Conservation (phyloP, 2,113 vertebrate genomes). For the Aspidoscelis tigris region DNA sequence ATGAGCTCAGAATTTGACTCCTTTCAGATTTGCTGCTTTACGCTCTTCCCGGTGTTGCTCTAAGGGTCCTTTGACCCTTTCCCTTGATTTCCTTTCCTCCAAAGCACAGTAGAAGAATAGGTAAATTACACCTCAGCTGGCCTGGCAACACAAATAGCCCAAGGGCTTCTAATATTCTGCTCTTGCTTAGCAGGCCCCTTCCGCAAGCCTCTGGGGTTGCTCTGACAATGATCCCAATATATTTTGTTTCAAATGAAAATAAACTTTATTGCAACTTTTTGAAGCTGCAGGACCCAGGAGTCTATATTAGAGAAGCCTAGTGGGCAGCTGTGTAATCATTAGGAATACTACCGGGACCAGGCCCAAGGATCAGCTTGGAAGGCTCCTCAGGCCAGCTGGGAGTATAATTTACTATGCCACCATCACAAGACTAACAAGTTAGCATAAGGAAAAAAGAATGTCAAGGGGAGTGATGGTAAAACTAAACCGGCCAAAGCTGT, state of each 20-base stretch:
- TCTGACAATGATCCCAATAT: slow-evolving; percentile 74
- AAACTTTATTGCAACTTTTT: slow-evolving; percentile 73
- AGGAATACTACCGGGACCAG: slow-evolving; percentile 63
- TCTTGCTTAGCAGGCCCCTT: slow-evolving; percentile 71
- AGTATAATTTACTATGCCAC: slow-evolving; percentile 74
- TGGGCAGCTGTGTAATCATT: slow-evolving; percentile 78
- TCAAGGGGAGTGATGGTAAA: slow-evolving; percentile 63
- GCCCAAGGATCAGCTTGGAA: slow-evolving; percentile 63
- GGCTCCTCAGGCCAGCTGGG: slow-evolving; percentile 63
- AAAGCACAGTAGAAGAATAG: slow-evolving; percentile 54
- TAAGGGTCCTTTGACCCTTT: slow-evolving; percentile 66
- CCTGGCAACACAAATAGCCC: slow-evolving; percentile 70
- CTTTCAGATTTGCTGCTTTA: slow-evolving; percentile 50
- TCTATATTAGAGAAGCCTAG: slow-evolving; percentile 64
- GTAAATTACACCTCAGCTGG: slow-evolving; percentile 71
- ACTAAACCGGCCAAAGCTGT: slow-evolving; percentile 57
- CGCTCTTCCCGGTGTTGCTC: slow-evolving; percentile 57
- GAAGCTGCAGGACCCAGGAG: slow-evolving; percentile 62
- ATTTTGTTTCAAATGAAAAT: slow-evolving; percentile 77
- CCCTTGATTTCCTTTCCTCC: slow-evolving; percentile 66
- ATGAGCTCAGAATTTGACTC: slow-evolving; percentile 62
- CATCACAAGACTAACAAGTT: slow-evolving; percentile 67
- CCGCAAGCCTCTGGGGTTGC: slow-evolving; percentile 61
- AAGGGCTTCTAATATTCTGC: slow-evolving; percentile 73
- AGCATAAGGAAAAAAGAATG: slow-evolving; percentile 60